These are phyloP conservation scores for Macrotis lagotis DNA, from an alignment of 2,113 vertebrate species.

Conservation along the genomic window DNA sequence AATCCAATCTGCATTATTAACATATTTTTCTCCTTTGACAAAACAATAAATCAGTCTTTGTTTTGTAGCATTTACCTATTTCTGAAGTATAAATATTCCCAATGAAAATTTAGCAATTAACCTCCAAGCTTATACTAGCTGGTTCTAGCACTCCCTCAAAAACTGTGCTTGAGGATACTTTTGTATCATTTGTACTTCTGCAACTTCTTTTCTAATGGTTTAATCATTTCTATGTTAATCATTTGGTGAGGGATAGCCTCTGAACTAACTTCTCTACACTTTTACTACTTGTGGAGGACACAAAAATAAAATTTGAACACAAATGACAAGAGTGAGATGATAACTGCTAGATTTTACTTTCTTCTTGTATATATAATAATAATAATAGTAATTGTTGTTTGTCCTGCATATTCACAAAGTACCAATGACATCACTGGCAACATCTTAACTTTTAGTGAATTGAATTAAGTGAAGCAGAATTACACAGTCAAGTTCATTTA, in stretches of 20 bases:
- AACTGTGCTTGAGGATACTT: neutral
- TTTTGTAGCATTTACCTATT: neutral
- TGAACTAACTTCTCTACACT: neutral
- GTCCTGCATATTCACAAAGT: too few species aligned
- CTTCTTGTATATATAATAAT: neutral
- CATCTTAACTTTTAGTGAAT: too few species aligned
- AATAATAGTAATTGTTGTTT: neutral
- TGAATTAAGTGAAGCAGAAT: neutral
- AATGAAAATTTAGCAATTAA: neutral
- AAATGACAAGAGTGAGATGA: neutral
- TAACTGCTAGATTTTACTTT: neutral
- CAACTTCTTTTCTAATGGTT: neutral
- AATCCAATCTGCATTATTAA: neutral
- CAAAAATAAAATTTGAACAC: neutral
- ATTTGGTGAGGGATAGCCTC: neutral
- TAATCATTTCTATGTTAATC: too few species aligned
- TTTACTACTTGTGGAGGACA: neutral
- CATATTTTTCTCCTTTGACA: neutral
- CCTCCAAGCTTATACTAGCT: neutral
- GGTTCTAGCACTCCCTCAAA: neutral
- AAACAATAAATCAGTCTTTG: neutral
- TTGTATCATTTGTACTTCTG: neutral
- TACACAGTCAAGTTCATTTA: too few species aligned
- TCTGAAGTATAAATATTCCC: neutral
- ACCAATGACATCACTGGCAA: too few species aligned